phyloP scores from a whole-genome alignment of 2,113 vertebrate genomes.

The Hypomesus transpacificus region DNA sequence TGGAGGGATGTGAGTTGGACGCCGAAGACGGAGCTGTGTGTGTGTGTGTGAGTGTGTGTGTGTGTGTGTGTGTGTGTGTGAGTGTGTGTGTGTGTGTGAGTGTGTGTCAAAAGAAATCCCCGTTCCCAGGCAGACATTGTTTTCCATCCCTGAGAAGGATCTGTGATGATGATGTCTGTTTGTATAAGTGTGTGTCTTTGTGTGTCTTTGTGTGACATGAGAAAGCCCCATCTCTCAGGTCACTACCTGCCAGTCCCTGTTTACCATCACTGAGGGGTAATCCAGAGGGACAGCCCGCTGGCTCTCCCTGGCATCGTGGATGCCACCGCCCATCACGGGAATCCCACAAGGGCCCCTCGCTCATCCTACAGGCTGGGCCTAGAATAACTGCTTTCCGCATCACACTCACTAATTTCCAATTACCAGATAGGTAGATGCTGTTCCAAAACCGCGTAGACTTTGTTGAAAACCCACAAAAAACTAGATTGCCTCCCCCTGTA shows the following conservation, averaged over 20 bases:
- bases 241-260: conserved; percentile 28
- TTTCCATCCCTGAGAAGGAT: conserved; percentile 11
- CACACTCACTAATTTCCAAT: conserved; percentile 63
- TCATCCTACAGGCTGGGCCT: conserved; percentile 6
- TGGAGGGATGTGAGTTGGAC: conserved; percentile 48
- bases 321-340: conserved; percentile 32
- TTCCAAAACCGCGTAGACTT: not conserved
- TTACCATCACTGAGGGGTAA: conserved; percentile 46
- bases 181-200: conserved; percentile 11
- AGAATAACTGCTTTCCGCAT: conserved; percentile 44
- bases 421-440: conserved; percentile 53
- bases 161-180: not conserved
- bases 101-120: not conserved
- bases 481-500: conserved; percentile 29
- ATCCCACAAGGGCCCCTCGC: conserved; percentile 17
- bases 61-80: conserved; percentile 34
- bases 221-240: conserved; percentile 31
- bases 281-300: conserved; percentile 38
- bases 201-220: conserved; percentile 28
- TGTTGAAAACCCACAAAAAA: conserved; percentile 57
- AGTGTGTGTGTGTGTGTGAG: conserved; percentile 12
- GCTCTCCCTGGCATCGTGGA: conserved; percentile 23
- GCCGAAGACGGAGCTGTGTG: conserved; percentile 53
- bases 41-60: not conserved
- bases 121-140: not conserved